Percentiles rank a stretch among this genome's conserved stretches.
phyloP scores from a whole-genome alignment of 1,140 invertebrate genomes.

The Cyclargus thomasi region DNA sequence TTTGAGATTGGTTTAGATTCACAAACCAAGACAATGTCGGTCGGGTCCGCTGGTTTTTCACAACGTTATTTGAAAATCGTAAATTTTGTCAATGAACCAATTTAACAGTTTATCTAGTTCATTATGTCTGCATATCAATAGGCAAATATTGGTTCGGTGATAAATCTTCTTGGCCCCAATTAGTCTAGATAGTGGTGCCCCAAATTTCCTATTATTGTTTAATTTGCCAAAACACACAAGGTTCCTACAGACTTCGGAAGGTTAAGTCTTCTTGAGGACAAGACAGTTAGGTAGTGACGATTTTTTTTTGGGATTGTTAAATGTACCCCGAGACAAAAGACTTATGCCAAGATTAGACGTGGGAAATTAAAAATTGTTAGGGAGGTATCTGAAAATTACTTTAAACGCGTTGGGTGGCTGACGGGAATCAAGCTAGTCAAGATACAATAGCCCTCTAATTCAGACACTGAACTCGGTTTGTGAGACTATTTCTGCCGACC shows the following conservation, averaged over 20 bases:
- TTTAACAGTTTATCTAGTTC: conserved; percentile 9
- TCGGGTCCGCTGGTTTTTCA: too few species aligned
- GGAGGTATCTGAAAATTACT: too few species aligned
- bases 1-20: too few species aligned
- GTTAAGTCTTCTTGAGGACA: neutral
- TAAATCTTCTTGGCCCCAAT: conserved; percentile 28
- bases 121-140: conserved; percentile 18
- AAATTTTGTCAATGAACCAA: conserved; percentile 11
- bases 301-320: neutral
- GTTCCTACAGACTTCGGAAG: neutral
- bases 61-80: neutral
- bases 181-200: conserved; percentile 19
- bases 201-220: conserved; percentile 16
- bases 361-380: too few species aligned
- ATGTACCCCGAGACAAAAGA: too few species aligned
- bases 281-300: neutral
- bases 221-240: conserved; percentile 9
- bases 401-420: too few species aligned
- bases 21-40: too few species aligned
- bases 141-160: conserved; percentile 25
- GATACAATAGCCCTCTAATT: too few species aligned
- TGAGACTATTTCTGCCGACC: too few species aligned
- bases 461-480: too few species aligned
- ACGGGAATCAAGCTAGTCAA: too few species aligned
- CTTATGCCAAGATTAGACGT: too few species aligned